Conservation (phyloP, 2,797 vertebrate species). For the Gila robusta region DNA sequence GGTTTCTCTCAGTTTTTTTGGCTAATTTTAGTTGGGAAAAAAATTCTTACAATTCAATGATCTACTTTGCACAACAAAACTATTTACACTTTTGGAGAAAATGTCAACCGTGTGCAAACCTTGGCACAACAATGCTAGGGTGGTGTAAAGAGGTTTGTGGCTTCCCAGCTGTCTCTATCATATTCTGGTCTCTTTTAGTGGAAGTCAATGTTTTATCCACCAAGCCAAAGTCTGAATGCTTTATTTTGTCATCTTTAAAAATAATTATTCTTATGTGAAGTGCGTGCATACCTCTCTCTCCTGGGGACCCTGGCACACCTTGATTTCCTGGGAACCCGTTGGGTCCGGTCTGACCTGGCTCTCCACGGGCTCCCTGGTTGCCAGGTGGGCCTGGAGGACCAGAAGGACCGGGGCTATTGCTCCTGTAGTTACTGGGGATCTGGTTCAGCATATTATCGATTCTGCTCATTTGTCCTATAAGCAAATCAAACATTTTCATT, state of each 20-base stretch:
- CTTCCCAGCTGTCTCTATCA: background rate
- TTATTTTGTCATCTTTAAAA: background rate
- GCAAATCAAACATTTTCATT: background rate
- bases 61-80: background rate
- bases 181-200: background rate
- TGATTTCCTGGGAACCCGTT: slow-evolving; percentile 92
- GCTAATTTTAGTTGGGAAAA: background rate
- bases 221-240: background rate
- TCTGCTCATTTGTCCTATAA: slow-evolving; percentile 93
- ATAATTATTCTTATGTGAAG: background rate
- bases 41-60: background rate
- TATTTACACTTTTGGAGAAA: background rate
- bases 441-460: slow-evolving; percentile 97
- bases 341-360: slow-evolving; percentile 89
- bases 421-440: slow-evolving; percentile 94
- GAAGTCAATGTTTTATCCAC: background rate
- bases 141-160: background rate
- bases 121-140: background rate
- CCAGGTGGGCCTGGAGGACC: slow-evolving; percentile 92
- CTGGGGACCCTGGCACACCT: slow-evolving; percentile 89
- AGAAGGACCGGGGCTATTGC: slow-evolving; percentile 89
- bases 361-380: slow-evolving; percentile 85
- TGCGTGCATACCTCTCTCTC: slow-evolving; percentile 88
- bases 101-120: background rate
- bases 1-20: background rate